Evolutionary conservation across 2,797 vertebrate species (phyloP), one percentile per base, ranked within the genome.

Genomic region (Salmo trutta): DNA sequence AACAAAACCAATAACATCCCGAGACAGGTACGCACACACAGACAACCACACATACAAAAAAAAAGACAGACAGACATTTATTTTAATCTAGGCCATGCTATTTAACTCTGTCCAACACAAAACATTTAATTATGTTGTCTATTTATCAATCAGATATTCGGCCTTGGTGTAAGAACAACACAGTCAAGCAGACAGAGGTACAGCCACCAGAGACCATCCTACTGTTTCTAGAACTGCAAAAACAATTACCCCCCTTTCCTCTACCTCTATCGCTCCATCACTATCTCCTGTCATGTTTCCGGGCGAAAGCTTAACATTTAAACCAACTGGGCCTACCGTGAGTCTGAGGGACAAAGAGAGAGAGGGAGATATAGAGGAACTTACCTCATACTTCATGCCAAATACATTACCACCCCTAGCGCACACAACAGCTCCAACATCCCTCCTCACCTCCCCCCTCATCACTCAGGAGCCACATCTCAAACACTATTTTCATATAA

Each of bases 281-380:
- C 86, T 92, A 92, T 92, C 91, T 88, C 85, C 65, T 85, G 91
- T 91, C 89, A 54, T 89, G 86, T 90, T 92, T 89, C 90, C 90
- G 91, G 74, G 47, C 82, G 86, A 85, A 90, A 93, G 93, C 89
- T 93, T 93, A 92, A 86, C 79, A 21, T 84, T 87, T 92, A 94
- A 91, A 91, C 83, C 86, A 94, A 93, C 92, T 92, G 90, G 91
- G 91, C 90, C 92, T 93, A 92, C 89, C 83, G 66, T 88, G 89
- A 91, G 88, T 84, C 81, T 79, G 41, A 75, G 82, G 85, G 90
- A 93, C 91, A 93, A 93, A 92, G 89, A 88, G 10, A 47, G 41
- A 47, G 41, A 47, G 41, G 41, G 86, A 86, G 80, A 88, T 84
- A 90, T 86, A 91, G 88, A 92, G 91, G 91, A 92, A 92, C 91